A percentile compares a stretch with the other conserved stretches of the same genome.
Evolutionary conservation across 2,113 vertebrate species (phyloP).

Genomic region (Cyprinus carpio): DNA sequence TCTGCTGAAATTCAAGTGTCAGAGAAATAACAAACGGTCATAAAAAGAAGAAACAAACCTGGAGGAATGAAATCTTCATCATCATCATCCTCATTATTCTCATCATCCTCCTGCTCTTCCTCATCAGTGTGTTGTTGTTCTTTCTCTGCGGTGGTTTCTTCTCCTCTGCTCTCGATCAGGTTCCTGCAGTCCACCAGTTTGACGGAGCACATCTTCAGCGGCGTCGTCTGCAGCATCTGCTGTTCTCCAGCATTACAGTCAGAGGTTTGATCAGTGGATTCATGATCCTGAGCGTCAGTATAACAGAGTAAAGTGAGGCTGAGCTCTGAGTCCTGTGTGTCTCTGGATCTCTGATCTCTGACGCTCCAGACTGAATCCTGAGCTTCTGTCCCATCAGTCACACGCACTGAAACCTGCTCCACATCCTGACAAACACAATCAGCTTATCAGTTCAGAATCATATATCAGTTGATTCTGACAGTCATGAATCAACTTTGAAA

Average conservation of each 20-base stretch:
- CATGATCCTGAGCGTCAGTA: slow-evolving; percentile 23
- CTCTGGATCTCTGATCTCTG: slow-evolving; percentile 12
- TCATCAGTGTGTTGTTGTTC: background rate
- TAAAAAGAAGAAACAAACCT: background rate
- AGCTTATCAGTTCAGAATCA: too few relatives aligned
- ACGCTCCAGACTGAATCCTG: background rate
- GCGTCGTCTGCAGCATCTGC: background rate
- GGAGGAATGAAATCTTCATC: background rate
- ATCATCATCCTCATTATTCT: background rate
- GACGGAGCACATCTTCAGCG: slow-evolving; percentile 25
- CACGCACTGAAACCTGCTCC: slow-evolving; percentile 6
- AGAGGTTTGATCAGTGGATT: slow-evolving; percentile 5
- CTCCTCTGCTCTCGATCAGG: background rate
- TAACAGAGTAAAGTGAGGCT: slow-evolving; percentile 24
- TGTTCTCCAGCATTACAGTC: background rate
- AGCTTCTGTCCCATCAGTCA: background rate
- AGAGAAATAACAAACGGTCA: too few relatives aligned
- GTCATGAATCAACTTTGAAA: too few relatives aligned
- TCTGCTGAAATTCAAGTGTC: too few relatives aligned
- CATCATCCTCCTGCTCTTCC: background rate
- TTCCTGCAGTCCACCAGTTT: slow-evolving; percentile 24
- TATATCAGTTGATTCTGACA: too few relatives aligned
- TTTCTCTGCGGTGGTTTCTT: background rate
- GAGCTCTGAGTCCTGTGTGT: slow-evolving; percentile 20
- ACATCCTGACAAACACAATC: background rate